Base-by-base conservation (phyloP, 64 coral and sea anemone genomes). In the Actinia equina region DNA sequence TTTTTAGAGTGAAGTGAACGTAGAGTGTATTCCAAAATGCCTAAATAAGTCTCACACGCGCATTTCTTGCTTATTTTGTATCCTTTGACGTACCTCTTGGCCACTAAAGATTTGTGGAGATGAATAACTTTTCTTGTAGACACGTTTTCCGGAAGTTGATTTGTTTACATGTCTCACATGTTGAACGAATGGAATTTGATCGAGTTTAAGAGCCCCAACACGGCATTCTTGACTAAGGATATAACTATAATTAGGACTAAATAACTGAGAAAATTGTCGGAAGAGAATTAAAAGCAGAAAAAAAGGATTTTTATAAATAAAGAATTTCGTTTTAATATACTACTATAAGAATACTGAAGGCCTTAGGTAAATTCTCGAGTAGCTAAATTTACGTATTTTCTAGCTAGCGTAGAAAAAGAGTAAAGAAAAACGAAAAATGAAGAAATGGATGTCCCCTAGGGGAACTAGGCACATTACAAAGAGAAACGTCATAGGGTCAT, bases 401-500 rank as follows among this genome's bases (percentile, higher is more conserved):
- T 17, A 65, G 62, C n/a, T 22, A 65, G 62, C 6, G 62, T 16
- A 15, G 2, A 49, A n/a, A 65, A 7, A 37, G 65, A 71, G 78
- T 17, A 81, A 81, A 22, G 17, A 52, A 49, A 81, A 46, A 0
- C 43, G 44, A 19, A 81, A 49, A 7, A 65, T n/a, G n/a, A 65
- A 51, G 45, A 81, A 49, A 44, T 49, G 44, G 14, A n/a, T 14
- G 41, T 14, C 9, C 49, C 42, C 78, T 20, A 3, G 44, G 78
- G 78, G 55, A 57, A 22, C 18, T 81, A 81, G 78, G 78, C 3
- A 52, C 43, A 52, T 44, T 81, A 81, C 17, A 23, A 52, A 81
- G 49, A 49, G 49, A 49, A 65, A 81, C 78, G 78, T 81, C 42
- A 81, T 18, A 81, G 43, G 30, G 78, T 81, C 78, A 49, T 81